phyloP scores from a whole-genome alignment of 2,888 invertebrate species.

The Hypselothyrea guttata region DNA sequence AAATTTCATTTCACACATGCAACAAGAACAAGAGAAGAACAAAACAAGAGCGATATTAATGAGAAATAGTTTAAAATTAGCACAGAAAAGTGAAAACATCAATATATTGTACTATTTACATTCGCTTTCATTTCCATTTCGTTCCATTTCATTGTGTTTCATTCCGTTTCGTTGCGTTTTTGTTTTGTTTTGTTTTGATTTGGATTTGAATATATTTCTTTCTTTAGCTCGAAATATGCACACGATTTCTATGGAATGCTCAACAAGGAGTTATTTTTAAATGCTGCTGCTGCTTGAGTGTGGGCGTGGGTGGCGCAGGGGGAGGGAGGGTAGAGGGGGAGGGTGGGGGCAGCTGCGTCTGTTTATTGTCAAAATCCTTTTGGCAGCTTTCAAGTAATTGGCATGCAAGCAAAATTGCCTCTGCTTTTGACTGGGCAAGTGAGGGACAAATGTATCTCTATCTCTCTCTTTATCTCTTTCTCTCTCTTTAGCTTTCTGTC shows the following conservation, averaged over 20 bases:
- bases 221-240: slow-evolving; percentile 46
- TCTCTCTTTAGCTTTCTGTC: background rate
- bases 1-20: slow-evolving; percentile 19
- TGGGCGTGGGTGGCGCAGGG: background rate
- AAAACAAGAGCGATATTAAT: no score
- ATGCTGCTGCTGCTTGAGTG: slow-evolving; percentile 15
- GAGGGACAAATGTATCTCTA: no score
- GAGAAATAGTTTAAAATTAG: slow-evolving; percentile 64
- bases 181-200: background rate
- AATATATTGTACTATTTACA: slow-evolving; percentile 73
- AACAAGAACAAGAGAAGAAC: no score
- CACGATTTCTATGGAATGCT: slow-evolving; percentile 62
- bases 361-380: slow-evolving; percentile 73
- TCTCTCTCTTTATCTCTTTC: background rate
- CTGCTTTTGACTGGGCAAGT: no score
- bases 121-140: slow-evolving; percentile 25
- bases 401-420: background rate
- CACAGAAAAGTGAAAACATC: slow-evolving; percentile 67
- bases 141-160: no score
- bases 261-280: slow-evolving; percentile 78
- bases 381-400: slow-evolving; percentile 20
- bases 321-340: background rate
- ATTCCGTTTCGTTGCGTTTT: no score
- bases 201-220: slow-evolving; percentile 1
- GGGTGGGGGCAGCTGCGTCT: slow-evolving; percentile 43